Evolutionary conservation across 2,888 invertebrate species (phyloP).

Genomic region (Ennomos quercinarius): DNA sequence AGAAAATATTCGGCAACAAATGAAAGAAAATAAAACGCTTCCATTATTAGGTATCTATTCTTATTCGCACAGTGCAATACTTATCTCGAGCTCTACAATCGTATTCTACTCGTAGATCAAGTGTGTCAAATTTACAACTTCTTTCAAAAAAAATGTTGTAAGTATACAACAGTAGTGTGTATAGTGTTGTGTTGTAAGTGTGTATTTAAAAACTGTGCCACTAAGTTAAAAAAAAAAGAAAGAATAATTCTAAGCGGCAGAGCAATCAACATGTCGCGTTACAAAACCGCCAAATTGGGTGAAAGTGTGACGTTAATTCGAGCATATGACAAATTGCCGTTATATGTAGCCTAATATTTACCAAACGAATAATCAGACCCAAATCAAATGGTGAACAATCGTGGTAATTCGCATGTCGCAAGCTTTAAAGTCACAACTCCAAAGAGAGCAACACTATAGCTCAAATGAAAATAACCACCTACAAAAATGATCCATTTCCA

Average conservation of each 20-base stretch:
- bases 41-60: no score
- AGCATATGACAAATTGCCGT: constrained; percentile 76
- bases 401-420: constrained; percentile 69
- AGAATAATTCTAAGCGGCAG: constrained; percentile 55
- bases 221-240: constrained; percentile 14
- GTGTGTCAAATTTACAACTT: no score
- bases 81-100: no score
- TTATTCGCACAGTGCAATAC: constrained; percentile 3
- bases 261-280: constrained; percentile 68
- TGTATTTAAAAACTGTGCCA: no score
- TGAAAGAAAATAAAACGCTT: no score
- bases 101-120: no score
- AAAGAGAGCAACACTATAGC: constrained; percentile 1
- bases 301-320: constrained; percentile 79
- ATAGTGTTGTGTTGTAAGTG: no score
- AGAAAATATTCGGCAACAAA: no score
- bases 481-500: no score
- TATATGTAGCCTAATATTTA: constrained; percentile 60
- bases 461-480: no score
- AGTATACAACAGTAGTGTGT: no score
- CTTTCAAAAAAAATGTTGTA: no score
- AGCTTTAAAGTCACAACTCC: constrained; percentile 35
- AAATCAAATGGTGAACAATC: constrained; percentile 65
- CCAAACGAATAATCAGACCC: constrained; percentile 44
- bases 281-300: constrained; percentile 74